Evolutionary conservation across 2,113 vertebrate species (phyloP), one percentile per base, ranked within the genome.

Genomic region (Elephas maximus): DNA sequence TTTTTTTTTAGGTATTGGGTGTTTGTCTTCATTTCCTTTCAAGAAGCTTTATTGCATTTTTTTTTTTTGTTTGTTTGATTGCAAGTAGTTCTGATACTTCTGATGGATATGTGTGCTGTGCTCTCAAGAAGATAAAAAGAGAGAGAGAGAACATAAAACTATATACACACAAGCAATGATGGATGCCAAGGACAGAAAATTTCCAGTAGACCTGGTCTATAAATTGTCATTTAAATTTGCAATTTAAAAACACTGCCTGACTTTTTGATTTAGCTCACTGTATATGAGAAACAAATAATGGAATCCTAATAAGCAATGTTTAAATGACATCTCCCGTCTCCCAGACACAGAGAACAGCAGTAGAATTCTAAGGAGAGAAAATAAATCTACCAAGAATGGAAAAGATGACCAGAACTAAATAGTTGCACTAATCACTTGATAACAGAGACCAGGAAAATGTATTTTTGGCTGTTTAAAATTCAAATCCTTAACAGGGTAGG

Each of bases 201-300:
- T 98, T 98, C 97, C 97, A 98, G 97, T 96, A 98, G 98, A 96
- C 97, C 97, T 98, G 92, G 97, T 92, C 98, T 98, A 97, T 97
- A 98, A 98, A 98, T 97, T 98, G 97, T 98, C 96, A 97, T 97
- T 97, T 98, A 98, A 98, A 98, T 98, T 98, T 98, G 97, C 97
- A 98, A 98, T 98, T 98, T 98, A 98, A 98, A 98, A 98, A 98
- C 96, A 97, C 96, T 96, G 95, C 87, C 97, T 97, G 97, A 94
- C 97, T 98, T 97, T 98, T 93, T 98, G 95, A 98, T 97, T 98
- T 98, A 95, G 96, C 96, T 96, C 96, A 98, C 95, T 94, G 88
- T 98, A 97, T 97, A 97, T 69, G 92, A 96, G 95, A 96, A 94
- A 96, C 97, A 98, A 97, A 98, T 97, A 98, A 97, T 97, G 97